These are phyloP conservation scores for Carapus acus DNA, from an alignment of 2,797 vertebrate genomes.

Conservation along the genomic window DNA sequence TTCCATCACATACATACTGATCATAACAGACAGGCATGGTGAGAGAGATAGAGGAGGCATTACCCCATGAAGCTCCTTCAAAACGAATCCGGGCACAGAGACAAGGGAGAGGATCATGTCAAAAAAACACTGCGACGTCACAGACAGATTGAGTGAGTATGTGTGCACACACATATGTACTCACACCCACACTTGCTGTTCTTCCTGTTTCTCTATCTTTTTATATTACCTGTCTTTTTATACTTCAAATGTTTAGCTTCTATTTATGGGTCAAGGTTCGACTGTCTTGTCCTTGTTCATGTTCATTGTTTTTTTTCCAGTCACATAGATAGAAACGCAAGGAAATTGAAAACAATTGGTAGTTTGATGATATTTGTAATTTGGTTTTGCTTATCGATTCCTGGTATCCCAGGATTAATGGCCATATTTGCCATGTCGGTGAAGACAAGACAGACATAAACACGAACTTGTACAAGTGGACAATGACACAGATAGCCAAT, in stretches of 20 bases:
- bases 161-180: constrained; percentile 6
- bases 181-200: neutral
- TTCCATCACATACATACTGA: constrained; percentile 36
- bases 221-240: neutral
- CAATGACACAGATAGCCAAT: too few relatives aligned
- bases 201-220: too few relatives aligned
- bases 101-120: constrained; percentile 58
- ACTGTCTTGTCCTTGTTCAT: too few relatives aligned
- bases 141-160: neutral
- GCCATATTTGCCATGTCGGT: too few relatives aligned
- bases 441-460: too few relatives aligned
- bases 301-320: too few relatives aligned
- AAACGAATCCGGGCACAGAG: constrained; percentile 74
- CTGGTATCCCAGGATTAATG: too few relatives aligned
- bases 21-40: constrained; percentile 57
- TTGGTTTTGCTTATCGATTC: too few relatives aligned
- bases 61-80: constrained; percentile 99
- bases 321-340: too few relatives aligned
- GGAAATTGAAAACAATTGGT: too few relatives aligned
- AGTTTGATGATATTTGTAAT: too few relatives aligned
- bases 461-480: too few relatives aligned
- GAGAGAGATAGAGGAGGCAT: constrained; percentile 76
- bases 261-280: neutral
- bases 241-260: neutral
- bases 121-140: constrained; percentile 45